Evolutionary conservation across 1,140 invertebrate species (phyloP), one percentile per base, ranked within the genome.

Genomic region (Papilio helenus): DNA sequence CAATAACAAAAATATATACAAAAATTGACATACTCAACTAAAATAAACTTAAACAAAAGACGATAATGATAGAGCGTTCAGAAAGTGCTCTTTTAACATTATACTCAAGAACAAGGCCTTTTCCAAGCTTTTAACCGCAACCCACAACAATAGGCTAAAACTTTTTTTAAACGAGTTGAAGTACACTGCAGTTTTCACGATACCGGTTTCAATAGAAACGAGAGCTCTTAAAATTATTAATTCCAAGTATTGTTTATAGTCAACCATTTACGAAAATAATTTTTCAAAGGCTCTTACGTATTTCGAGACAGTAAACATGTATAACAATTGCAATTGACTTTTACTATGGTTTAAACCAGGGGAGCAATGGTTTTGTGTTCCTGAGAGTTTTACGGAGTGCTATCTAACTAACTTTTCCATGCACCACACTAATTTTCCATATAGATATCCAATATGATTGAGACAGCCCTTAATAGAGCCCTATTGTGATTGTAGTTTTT

Each of bases 141-240:
- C 26, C 61, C 23, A 16, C 23, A 65, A 65, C 61, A 65, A 65
- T 65, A 65, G 61, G 61, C 61, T 65, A 65, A 26, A 65, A 16
- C 12, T 65, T 29, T 65, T 65, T 65, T 18, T 20, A 65, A 65
- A 29, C 23, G 2, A 65, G 23, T 65, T 65, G 61, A 65, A 65
- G 23, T 65, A 65, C 23, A 65, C 23, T 29, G 61, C 26, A 65
- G 26, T 14, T 65, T 65, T 65, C 61, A 65, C 12, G 61, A 65
- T 65, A 29, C 61, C 61, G 61, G 12, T 29, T 29, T 29, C 61
- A 65, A 65, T 34, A 26, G 23, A 65, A 65, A 65, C 61, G 26
- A 65, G 61, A 65, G 61, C 61, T 34, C 61, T 65, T 65, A 65
- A 65, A 65, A 65, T 65, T 12, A 65, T 65, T 65, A 29, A 65